Conservation (phyloP, 2,888 invertebrate genomes). For the Dryadula phaetusa region DNA sequence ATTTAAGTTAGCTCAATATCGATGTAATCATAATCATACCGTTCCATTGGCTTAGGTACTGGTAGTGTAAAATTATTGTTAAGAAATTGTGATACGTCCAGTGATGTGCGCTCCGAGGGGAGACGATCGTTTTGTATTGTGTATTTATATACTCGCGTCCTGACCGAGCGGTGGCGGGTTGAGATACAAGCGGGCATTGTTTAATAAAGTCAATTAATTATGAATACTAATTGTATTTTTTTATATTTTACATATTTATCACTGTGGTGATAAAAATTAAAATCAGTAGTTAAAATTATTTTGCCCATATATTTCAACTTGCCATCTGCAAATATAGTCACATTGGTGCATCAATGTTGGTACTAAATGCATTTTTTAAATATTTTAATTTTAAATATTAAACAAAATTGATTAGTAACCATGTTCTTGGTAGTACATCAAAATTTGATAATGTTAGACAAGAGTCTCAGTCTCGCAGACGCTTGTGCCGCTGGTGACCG, state of each 20-base stretch:
- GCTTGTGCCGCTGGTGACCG: constrained; percentile 55
- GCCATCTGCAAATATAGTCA: constrained; percentile 18
- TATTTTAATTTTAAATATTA: constrained; percentile 25
- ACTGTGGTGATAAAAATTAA: not conserved
- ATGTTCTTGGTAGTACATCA: constrained; percentile 15
- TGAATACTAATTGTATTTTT: constrained; percentile 4
- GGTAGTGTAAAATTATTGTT: constrained; percentile 74
- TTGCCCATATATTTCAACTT: constrained; percentile 18
- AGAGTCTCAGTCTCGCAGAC: constrained; percentile 46
- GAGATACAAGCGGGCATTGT: constrained; percentile 8
- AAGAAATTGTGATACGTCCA: constrained; percentile 82
- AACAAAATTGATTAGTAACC: constrained; percentile 23
- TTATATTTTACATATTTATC: constrained; percentile 3
- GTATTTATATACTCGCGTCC: constrained; percentile 49
- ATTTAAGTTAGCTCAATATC: constrained; percentile 83
- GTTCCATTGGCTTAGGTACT: constrained; percentile 82
- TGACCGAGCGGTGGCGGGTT: constrained; percentile 18
- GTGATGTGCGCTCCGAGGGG: constrained; percentile 58
- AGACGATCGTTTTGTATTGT: constrained; percentile 43
- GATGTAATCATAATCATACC: constrained; percentile 77
- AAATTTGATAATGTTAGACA: constrained; percentile 39
- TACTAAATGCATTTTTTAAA: constrained; percentile 35
- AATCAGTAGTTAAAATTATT: not conserved
- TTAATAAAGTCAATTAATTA: constrained; percentile 18
- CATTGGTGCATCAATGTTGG: constrained; percentile 35